These are phyloP conservation scores for Diabrotica undecimpunctata DNA, from an alignment of 1,140 invertebrate genomes.

Conservation along the genomic window DNA sequence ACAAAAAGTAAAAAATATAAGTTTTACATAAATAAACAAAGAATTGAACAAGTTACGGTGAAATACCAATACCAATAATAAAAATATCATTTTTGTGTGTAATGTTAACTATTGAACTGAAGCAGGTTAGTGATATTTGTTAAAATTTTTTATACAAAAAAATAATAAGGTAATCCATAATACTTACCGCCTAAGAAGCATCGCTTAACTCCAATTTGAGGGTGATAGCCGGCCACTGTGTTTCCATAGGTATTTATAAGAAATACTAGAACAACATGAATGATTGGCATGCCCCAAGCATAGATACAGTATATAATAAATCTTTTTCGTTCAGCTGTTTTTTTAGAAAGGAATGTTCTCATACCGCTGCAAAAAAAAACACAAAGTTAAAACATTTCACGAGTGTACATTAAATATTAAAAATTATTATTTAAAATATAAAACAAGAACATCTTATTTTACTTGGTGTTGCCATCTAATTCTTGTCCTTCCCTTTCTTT, in stretches of 20 bases:
- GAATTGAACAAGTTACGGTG: no score
- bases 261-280: slow-evolving; percentile 22
- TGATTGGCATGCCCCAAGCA: slow-evolving; percentile 53
- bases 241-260: slow-evolving; percentile 20
- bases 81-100: no score
- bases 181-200: slow-evolving; percentile 33
- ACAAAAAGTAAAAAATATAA: no score
- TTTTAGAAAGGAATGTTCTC: slow-evolving; percentile 29
- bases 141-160: neutral
- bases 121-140: neutral
- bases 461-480: no score
- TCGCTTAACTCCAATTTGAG: slow-evolving; percentile 25
- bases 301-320: slow-evolving; percentile 60
- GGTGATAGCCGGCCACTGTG: slow-evolving; percentile 22
- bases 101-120: no score
- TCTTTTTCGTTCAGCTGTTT: slow-evolving; percentile 43
- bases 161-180: slow-evolving; percentile 16
- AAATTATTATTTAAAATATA: no score
- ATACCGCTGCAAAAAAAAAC: slow-evolving; percentile 29
- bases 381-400: neutral
- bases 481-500: no score
- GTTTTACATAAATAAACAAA: no score
- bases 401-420: neutral
- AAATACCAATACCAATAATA: neutral
- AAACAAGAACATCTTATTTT: no score